Conservation (phyloP, 2,888 invertebrate species). For the Pterobdella sp. region DNA sequence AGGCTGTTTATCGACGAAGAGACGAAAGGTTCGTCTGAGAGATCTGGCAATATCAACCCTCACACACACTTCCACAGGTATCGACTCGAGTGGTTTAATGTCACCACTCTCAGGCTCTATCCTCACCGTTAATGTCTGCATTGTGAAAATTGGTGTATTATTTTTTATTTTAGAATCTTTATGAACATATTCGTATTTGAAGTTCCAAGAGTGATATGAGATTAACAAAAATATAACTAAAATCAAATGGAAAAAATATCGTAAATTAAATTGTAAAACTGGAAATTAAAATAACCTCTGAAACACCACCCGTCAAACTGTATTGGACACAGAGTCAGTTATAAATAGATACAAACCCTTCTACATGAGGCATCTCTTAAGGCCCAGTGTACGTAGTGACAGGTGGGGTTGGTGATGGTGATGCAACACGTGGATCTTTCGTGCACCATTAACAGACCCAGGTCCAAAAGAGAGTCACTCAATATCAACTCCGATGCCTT, state of each 20-base stretch:
- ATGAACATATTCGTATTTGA: neutral
- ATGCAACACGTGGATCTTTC: neutral
- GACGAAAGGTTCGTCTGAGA: neutral
- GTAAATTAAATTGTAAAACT: too few relatives aligned
- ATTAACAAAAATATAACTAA: neutral
- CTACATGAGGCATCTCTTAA: neutral
- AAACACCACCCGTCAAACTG: too few relatives aligned
- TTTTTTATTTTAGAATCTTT: too few relatives aligned
- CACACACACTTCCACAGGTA: neutral
- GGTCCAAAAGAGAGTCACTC: neutral
- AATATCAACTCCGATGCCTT: neutral
- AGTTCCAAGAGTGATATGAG: neutral
- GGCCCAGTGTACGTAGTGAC: neutral
- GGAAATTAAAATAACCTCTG: too few relatives aligned
- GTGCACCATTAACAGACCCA: slow-evolving; percentile 7
- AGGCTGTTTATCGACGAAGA: neutral
- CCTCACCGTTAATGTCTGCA: neutral
- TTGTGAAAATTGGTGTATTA: neutral
- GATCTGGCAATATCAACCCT: neutral
- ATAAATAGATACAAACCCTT: neutral
- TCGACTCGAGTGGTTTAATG: neutral
- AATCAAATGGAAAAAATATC: neutral
- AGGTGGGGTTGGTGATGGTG: neutral
- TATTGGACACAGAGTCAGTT: too few relatives aligned
- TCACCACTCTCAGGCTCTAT: neutral